Percentiles rank a stretch among this genome's conserved stretches.
Conservation (phyloP, 2,113 vertebrate genomes). For the Tauraco erythrolophus region DNA sequence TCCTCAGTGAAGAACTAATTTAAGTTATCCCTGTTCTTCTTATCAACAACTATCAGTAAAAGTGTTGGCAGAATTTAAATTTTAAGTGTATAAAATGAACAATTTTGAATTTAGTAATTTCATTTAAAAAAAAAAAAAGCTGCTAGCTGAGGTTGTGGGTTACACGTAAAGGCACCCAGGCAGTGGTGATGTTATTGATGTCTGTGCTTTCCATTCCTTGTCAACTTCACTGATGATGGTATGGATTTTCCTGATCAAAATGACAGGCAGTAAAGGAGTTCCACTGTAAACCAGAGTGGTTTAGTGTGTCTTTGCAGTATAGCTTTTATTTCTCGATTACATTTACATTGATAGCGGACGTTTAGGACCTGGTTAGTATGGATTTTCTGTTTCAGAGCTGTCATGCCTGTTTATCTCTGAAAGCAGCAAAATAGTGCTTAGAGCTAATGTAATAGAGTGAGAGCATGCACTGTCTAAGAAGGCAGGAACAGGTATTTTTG, state of each 20-base stretch:
- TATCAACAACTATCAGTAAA: neutral
- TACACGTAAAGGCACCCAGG: neutral
- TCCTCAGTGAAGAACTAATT: neutral
- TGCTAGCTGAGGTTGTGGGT: neutral
- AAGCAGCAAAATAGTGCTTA: neutral
- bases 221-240: neutral
- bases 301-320: neutral
- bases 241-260: neutral
- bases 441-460: neutral
- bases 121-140: neutral
- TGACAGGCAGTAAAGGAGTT: neutral
- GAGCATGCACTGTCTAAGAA: neutral
- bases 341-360: neutral
- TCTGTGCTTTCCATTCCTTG: neutral
- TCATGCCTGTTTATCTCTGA: neutral
- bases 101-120: neutral
- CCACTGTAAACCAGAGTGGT: neutral
- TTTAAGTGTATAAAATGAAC: neutral
- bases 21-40: neutral
- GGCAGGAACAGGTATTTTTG: conserved; percentile 12
- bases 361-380: neutral
- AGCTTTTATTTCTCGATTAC: conserved; percentile 39
- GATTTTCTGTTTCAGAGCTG: conserved; percentile 29
- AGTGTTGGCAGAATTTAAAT: neutral
- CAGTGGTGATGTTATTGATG: neutral